Evolutionary conservation across 2,113 vertebrate genomes (phyloP), one percentile per base, ranked within the genome.

Genomic region (Eudyptes chrysolophus): DNA sequence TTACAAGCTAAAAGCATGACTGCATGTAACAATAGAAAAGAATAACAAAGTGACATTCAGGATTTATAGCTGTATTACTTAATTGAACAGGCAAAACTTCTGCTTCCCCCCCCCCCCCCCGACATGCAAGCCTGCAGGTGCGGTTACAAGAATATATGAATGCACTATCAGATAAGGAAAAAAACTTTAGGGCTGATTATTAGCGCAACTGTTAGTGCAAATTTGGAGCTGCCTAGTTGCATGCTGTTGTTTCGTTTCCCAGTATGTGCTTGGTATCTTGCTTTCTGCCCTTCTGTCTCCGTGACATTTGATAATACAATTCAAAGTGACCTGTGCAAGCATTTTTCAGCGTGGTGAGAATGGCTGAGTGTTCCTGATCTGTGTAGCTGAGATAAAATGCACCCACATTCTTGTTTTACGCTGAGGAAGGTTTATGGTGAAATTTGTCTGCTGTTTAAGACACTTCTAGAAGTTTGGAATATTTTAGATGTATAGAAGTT

Each of bases 21-120:
- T 80, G 62, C 10, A 10, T 81, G 40, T 30, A 89, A 87, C 55
- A 92, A n/a, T 81, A 48, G n/a, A 68, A 64, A 40, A 48, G 46
- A 90, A 52, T 51, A 94, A 71, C 48, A 64, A 66, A 84, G 32
- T 82, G 72, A 13, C 60, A 18, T 78, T 71, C 15, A 27, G 72
- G 72, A 81, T 89, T 97, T 96, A 78, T 89, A 54, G 60, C 80
- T 94, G 72, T n/a, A 55, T 80, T 94, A 54, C 29, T 66, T 90
- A 90, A 88, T 20, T 69, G 79, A 90, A 82, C 51, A 55, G 42
- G n/a, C 54, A 77, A 82, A 94, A 68, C 18, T 42, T 16, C 15
- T 51, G 27, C 26, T 80, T 11, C 40, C 40, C 40, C 40, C 40
- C 40, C 40, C 40, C 40, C 40, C 40, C 40, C 38, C 79, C 36